Evolutionary conservation across 2,113 vertebrate genomes (phyloP), one percentile per base, ranked within the genome.

Genomic region (Engystomops pustulosus): DNA sequence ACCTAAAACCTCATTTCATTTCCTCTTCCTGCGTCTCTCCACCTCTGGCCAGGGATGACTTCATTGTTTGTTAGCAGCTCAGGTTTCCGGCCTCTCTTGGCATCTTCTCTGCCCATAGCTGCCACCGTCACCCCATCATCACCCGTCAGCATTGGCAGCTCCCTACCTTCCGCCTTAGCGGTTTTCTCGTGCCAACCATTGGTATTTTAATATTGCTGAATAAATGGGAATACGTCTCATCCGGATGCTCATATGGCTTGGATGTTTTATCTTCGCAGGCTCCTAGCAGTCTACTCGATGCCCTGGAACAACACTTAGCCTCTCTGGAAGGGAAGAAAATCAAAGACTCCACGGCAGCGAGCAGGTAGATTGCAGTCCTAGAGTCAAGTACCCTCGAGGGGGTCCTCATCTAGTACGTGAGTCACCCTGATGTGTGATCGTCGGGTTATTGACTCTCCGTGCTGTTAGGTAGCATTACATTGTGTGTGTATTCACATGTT

Each of bases 271-370:
- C 86, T 89, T 90, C 89, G 32, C 86, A 98, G 97, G 97, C 97
- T 88, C 97, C 98, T 0, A 99, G 98, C 92, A 99, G 98, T 92
- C 97, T 99, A 83, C 94, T 99, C 78, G 98, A 99, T 94, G 98
- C 98, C 91, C 94, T 99, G 91, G 98, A 99, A 90, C 98, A 99
- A 83, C 98, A 99, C 90, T 94, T 99, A 93, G 98, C 96, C 89
- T 99, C 98, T 88, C 94, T 99, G 90, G 98, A 99, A 92, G 98
- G 98, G 89, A 99, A 99, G 89, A 99, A 99, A 92, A 97, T 98
- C 84, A 99, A 99, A 94, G 98, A 99, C 89, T 98, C 97, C 79
- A 98, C 97, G 75, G 97, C 96, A 88, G 97, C 97, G 90, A 99
- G 96, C 97, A 98, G 98, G 98, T 97, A 91, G 68, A 44, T 8